Evolutionary conservation across 2,113 vertebrate genomes (phyloP).

Genomic region (Ovis canadensis): DNA sequence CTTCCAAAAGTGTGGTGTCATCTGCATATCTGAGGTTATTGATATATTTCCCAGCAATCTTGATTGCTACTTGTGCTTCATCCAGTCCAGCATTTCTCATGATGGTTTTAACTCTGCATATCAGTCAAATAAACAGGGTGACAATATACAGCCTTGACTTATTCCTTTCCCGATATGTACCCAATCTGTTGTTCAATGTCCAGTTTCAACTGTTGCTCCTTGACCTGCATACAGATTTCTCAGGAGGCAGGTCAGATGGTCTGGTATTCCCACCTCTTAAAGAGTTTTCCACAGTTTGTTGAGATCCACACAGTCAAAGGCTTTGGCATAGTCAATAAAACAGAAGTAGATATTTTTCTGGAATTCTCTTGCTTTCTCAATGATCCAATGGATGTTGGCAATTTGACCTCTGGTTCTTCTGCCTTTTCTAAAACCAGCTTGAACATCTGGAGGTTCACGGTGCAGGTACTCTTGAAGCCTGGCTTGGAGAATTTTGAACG

Average conservation of each 20-base stretch:
- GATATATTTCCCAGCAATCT: neutral
- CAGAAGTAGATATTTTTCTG: neutral
- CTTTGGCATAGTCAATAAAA: neutral
- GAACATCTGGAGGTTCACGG: neutral
- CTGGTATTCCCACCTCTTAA: neutral
- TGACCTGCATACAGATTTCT: neutral
- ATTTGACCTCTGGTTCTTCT: neutral
- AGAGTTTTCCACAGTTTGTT: neutral
- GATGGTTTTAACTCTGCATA: neutral
- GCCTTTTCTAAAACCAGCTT: neutral
- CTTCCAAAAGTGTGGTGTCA: neutral
- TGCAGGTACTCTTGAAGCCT: fast-evolving
- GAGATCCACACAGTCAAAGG: neutral
- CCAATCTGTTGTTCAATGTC: neutral
- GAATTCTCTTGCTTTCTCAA: neutral
- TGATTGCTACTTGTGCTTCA: neutral
- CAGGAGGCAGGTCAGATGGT: neutral
- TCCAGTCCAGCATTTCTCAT: neutral
- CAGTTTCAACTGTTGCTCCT: neutral
- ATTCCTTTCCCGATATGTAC: neutral
- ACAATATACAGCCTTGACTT: neutral
- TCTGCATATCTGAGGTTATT: neutral
- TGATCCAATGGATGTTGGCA: neutral
- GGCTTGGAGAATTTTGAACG: neutral
- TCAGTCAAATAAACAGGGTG: neutral